Percentiles rank a stretch among this genome's conserved stretches.
These are phyloP conservation scores for Cavia porcellus DNA, from an alignment of 2,113 vertebrate species.

Conservation along the genomic window DNA sequence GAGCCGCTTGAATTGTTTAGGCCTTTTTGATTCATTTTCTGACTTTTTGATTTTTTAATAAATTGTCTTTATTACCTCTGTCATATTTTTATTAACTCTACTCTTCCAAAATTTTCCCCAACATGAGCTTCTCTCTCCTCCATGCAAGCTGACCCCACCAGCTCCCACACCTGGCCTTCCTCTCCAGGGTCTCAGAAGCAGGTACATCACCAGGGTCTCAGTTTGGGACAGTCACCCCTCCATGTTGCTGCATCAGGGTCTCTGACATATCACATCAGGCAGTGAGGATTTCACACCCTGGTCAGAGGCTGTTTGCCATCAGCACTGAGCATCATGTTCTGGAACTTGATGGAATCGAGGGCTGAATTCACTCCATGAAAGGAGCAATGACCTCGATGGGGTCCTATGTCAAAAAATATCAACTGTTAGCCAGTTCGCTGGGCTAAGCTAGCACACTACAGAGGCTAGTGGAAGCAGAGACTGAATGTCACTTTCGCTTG, in stretches of 20 bases:
- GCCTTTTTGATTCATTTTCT: not conserved
- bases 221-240: not conserved
- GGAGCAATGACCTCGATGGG: not conserved
- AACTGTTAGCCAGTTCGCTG: not conserved
- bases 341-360: not conserved
- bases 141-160: not conserved
- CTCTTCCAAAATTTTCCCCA: not conserved
- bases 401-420: not conserved
- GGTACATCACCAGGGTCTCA: not conserved
- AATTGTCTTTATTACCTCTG: not conserved
- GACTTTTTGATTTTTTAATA: conserved; percentile 17
- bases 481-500: not conserved
- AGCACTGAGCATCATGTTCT: not conserved
- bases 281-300: not conserved
- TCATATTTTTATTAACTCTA: not conserved
- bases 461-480: not conserved
- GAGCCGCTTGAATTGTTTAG: not conserved
- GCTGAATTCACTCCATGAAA: not conserved
- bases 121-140: not conserved
- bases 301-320: not conserved
- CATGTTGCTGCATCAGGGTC: not conserved
- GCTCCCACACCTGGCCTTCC: not conserved
- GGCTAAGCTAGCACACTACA: not conserved
- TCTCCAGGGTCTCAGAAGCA: not conserved
- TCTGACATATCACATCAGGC: not conserved